phyloP scores from a whole-genome alignment of 2,888 invertebrate genomes.

The Globia sparganii region DNA sequence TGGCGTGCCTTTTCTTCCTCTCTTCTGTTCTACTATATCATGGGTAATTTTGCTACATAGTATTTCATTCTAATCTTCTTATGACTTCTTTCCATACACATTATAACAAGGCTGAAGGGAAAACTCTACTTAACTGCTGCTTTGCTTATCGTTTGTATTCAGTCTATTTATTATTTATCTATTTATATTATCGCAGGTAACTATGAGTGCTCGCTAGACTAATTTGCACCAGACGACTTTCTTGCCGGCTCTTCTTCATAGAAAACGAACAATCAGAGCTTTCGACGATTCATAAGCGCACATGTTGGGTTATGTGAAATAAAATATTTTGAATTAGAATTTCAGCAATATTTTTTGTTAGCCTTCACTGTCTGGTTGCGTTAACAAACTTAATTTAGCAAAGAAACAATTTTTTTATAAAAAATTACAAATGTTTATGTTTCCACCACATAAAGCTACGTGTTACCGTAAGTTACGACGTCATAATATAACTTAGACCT shows the following conservation, averaged over 20 bases:
- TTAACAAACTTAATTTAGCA: no score
- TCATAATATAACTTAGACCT: conserved; percentile 5
- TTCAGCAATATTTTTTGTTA: background rate
- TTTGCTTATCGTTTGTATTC: background rate
- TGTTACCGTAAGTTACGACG: conserved; percentile 17
- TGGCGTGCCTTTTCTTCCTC: conserved; percentile 95
- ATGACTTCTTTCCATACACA: background rate
- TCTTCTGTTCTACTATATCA: conserved; percentile 95
- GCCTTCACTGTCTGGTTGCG: no score
- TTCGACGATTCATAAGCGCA: background rate
- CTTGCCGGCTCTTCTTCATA: background rate
- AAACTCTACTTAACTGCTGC: background rate
- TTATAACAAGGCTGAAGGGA: background rate
- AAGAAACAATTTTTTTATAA: background rate
- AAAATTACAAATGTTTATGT: background rate
- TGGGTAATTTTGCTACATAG: conserved; percentile 90
- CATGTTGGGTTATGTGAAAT: background rate
- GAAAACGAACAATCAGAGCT: background rate
- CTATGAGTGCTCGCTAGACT: background rate
- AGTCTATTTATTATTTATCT: background rate
- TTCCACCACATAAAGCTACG: background rate
- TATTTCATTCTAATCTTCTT: background rate
- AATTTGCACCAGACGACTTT: background rate
- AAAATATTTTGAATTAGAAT: background rate
- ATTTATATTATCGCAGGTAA: background rate